A percentile compares a stretch with the other conserved stretches of the same genome.
Evolutionary conservation across 2,888 invertebrate genomes (phyloP).

Genomic region (Athalia rosae): DNA sequence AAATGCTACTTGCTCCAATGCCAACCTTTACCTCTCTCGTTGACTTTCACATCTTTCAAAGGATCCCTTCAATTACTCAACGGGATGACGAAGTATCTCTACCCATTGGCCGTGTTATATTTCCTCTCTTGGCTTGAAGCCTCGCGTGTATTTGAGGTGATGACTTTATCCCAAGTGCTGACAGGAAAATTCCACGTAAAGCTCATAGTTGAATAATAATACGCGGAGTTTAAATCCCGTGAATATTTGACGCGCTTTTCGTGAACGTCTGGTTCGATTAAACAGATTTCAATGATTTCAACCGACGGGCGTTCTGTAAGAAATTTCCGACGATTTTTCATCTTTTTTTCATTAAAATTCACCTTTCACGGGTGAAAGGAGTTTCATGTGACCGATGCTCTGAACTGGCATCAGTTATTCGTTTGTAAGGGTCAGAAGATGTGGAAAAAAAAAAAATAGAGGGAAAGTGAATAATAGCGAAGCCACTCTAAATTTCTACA

Average conservation of each 20-base stretch:
- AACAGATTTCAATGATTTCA: conserved; percentile 1
- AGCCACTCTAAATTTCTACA: conserved; percentile 33
- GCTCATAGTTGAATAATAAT: not conserved
- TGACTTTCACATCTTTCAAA: conserved; percentile 32
- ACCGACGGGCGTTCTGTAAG: not conserved
- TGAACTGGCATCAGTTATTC: conserved; percentile 10
- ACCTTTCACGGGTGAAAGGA: not conserved
- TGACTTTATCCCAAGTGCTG: conserved; percentile 4
- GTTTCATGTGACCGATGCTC: conserved; percentile 37
- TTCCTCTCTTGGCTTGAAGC: not conserved
- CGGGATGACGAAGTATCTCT: conserved; percentile 26
- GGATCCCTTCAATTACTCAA: conserved; percentile 44
- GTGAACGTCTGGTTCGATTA: conserved; percentile 6
- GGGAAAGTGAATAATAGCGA: conserved; percentile 4
- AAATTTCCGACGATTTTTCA: not conserved
- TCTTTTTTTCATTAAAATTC: conserved; percentile 10
- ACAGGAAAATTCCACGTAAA: not conserved
- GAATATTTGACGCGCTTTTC: not conserved
- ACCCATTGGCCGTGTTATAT: conserved; percentile 2
- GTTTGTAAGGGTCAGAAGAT: conserved; percentile 1
- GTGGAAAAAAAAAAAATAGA: not conserved
- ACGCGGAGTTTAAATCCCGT: not conserved
- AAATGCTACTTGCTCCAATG: not conserved
- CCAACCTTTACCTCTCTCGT: conserved; percentile 1
- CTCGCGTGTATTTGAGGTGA: not conserved